Conservation (phyloP, 1,140 invertebrate species). For the Euwallacea fornicatus region DNA sequence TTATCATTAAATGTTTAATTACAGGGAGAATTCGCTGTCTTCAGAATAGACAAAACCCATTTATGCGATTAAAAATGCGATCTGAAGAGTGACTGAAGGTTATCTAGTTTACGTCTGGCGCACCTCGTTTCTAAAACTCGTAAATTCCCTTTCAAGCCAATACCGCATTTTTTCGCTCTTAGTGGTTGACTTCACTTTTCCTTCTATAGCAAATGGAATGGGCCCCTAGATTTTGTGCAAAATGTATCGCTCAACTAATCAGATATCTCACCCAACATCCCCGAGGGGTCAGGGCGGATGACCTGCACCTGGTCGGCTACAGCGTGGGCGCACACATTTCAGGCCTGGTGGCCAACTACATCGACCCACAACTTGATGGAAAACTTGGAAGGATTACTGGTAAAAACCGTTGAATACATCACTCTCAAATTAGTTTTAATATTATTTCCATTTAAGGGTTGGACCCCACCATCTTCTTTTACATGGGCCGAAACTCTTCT, state of each 20-base stretch:
- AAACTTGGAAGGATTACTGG: slow-evolving; percentile 82
- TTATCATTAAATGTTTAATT: too few species aligned
- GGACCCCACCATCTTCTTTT: slow-evolving; percentile 81
- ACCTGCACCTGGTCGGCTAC: slow-evolving; percentile 79
- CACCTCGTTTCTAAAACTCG: too few species aligned
- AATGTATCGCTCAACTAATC: slow-evolving; percentile 79
- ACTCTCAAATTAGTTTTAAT: slow-evolving; percentile 3
- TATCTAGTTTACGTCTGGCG: too few species aligned
- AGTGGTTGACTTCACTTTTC: not conserved
- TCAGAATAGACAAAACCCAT: too few species aligned
- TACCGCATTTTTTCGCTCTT: too few species aligned
- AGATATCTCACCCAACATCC: slow-evolving; percentile 77
- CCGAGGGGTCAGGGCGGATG: slow-evolving; percentile 69
- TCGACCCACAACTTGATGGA: slow-evolving; percentile 60
- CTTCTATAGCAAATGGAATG: slow-evolving; percentile 69
- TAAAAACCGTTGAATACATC: slow-evolving; percentile 39
- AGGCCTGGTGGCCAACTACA: slow-evolving; percentile 76
- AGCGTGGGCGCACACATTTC: slow-evolving; percentile 85
- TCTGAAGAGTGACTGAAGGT: too few species aligned
- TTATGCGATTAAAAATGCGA: too few species aligned
- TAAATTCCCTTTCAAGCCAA: too few species aligned
- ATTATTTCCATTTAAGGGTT: slow-evolving; percentile 58
- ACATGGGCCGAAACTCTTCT: slow-evolving; percentile 76
- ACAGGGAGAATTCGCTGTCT: too few species aligned
- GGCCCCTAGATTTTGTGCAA: slow-evolving; percentile 76